Evolutionary conservation across 2,113 vertebrate species (phyloP), one percentile per base, ranked within the genome.

Genomic region (Petrocephalus zakoni): DNA sequence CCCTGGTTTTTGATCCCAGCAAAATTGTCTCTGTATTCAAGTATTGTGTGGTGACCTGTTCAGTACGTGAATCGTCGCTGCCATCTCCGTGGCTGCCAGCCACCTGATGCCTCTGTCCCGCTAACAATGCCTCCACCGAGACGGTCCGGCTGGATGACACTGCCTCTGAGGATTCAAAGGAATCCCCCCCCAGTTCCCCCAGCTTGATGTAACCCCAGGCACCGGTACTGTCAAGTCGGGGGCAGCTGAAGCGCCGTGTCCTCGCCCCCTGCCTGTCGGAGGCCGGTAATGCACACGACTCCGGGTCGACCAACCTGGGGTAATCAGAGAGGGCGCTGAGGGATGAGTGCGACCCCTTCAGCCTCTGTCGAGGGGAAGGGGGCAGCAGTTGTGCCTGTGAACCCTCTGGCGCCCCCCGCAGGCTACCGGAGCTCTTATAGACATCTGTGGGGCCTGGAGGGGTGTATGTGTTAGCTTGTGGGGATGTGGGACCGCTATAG

Each of bases 181-280:
- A 98, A 92, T 97, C 96, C 86, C 96, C 96, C 46, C 96, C 94
- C 90, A 95, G 92, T 87, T 98, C 97, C 91, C 94, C 94, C 92
- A 98, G 94, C 58, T 97, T 97, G 90, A 96, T 95, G 95, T 99
- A 98, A 96, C 98, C 97, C 97, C 97, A 98, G 94, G 96, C 97
- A 96, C 97, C 95, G 88, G 95, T 93, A 81, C 92, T 96, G 85
- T 97, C 97, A 89, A 96, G 94, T 37, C 93, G 96, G 49, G 97
- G 97, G 92, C 95, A 97, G 92, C 95, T 97, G 42, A 97, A 97
- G 91, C 96, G 94, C 91, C 94, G 94, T 85, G 92, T 93, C 88
- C 91, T 89, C 88, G 94, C 91, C 61, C 92, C 92, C 87, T 94
- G 94, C 85, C 89, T 92, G 84, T 93, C 90, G 85, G 85, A 90